Evolutionary conservation across 2,113 vertebrate species (phyloP).

Genomic region (Dicrurus megarhynchus): DNA sequence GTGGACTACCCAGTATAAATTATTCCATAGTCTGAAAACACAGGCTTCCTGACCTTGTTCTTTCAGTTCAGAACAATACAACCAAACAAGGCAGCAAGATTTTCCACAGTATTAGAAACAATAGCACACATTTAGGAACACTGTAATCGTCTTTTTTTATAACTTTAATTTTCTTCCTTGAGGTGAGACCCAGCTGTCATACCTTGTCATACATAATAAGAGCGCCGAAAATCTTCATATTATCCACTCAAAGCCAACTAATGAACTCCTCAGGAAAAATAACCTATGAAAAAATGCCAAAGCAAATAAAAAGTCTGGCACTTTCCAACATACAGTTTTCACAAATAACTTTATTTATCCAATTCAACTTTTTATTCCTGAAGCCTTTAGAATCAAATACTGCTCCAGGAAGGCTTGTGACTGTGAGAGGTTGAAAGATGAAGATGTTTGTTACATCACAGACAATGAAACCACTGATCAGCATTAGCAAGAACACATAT

Average conservation of each 20-base stretch:
- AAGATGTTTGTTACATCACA: background rate
- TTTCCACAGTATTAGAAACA: background rate
- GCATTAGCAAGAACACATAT: background rate
- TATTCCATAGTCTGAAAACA: background rate
- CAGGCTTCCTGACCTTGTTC: background rate
- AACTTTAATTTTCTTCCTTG: background rate
- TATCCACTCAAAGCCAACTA: background rate
- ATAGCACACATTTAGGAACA: background rate
- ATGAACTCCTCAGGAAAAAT: background rate
- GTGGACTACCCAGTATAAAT: background rate
- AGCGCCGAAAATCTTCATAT: background rate
- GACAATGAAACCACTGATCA: background rate
- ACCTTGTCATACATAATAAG: background rate
- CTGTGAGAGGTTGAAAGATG: background rate
- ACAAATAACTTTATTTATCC: background rate
- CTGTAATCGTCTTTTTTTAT: background rate
- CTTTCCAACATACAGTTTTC: background rate
- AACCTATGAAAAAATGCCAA: background rate
- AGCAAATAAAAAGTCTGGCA: background rate
- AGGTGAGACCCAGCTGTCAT: background rate
- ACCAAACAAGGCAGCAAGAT: background rate
- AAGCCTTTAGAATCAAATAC: background rate
- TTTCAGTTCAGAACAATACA: background rate
- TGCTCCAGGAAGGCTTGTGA: background rate
- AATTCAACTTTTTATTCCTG: background rate